Evolutionary conservation across 2,797 vertebrate species (phyloP).

Genomic region (Pogoniulus pusillus): DNA sequence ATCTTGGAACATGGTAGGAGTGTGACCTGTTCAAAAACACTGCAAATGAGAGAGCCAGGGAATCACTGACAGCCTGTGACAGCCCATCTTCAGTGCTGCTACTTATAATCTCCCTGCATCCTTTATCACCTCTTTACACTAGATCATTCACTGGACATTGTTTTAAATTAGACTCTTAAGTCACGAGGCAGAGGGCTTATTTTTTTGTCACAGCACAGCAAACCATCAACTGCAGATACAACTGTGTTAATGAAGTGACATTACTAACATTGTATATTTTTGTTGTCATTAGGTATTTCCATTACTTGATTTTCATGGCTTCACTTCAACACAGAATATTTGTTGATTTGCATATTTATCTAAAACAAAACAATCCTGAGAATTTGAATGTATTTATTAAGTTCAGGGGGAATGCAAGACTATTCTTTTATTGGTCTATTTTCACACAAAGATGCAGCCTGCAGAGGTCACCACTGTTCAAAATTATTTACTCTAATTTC

Average conservation of each 20-base stretch:
- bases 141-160: neutral
- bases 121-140: neutral
- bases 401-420: neutral
- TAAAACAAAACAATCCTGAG: neutral
- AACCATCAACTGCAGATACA: neutral
- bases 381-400: neutral
- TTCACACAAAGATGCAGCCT: neutral
- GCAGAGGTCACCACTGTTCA: constrained; percentile 14
- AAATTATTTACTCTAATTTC: neutral
- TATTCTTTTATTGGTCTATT: neutral
- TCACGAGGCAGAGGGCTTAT: neutral
- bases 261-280: neutral
- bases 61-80: neutral
- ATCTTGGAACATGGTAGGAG: neutral
- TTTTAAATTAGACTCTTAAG: neutral
- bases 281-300: neutral
- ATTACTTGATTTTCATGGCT: neutral
- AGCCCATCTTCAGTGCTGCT: neutral
- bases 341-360: neutral
- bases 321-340: neutral
- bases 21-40: neutral
- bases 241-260: neutral
- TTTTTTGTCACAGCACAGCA: neutral
- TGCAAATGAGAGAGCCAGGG: rapidly evolving
- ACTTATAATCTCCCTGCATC: neutral